These are phyloP conservation scores for Siniperca knerii DNA, from an alignment of 2,113 vertebrate genomes.

Conservation along the genomic window DNA sequence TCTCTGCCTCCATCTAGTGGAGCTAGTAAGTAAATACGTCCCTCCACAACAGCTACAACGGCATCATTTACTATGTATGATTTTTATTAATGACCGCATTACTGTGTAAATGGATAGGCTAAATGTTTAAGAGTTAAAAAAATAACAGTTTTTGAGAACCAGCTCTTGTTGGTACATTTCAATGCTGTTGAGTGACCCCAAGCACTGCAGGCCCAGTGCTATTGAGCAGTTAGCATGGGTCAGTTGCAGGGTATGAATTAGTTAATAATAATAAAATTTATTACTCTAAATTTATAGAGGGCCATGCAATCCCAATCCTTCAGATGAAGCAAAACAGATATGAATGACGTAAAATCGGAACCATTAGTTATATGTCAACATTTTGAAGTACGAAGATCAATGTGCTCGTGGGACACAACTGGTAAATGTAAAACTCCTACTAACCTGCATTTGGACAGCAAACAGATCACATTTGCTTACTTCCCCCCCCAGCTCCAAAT, in stretches of 20 bases:
- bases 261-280: background rate
- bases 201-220: slow-evolving; percentile 10
- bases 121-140: background rate
- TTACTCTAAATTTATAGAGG: background rate
- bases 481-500: slow-evolving; percentile 85
- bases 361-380: background rate
- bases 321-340: background rate
- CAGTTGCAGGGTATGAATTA: too few relatives aligned
- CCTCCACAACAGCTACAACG: background rate
- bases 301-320: background rate
- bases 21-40: background rate
- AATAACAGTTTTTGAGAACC: too few relatives aligned
- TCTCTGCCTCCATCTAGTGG: slow-evolving; percentile 55
- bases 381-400: background rate
- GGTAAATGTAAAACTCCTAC: background rate
- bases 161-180: background rate
- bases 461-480: background rate
- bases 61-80: background rate
- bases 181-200: background rate
- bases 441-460: background rate
- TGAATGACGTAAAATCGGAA: background rate
- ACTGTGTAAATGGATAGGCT: background rate
- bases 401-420: background rate
- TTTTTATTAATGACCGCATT: background rate
- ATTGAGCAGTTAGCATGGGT: background rate